Evolutionary conservation across 2,888 invertebrate species (phyloP).

Genomic region (Nomada lathburiana): DNA sequence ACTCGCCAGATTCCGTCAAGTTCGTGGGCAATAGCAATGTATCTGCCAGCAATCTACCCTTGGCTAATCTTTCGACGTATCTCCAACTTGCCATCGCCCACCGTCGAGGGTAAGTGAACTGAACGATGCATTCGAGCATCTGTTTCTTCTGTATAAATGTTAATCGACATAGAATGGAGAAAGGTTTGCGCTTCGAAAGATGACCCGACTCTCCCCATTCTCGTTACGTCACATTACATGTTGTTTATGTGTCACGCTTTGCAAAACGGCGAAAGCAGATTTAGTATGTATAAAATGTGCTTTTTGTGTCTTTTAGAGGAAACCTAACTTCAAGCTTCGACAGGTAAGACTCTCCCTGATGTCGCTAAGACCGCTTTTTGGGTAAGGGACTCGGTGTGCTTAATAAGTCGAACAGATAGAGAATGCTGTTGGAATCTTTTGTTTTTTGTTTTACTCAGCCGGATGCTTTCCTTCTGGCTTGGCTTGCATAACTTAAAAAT

Average conservation of each 20-base stretch:
- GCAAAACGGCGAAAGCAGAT: constrained; percentile 37
- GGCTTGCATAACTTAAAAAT: constrained; percentile 56
- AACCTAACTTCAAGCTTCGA: constrained; percentile 78
- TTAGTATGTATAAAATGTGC: constrained; percentile 61
- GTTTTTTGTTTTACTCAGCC: constrained; percentile 7
- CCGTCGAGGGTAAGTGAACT: constrained; percentile 78
- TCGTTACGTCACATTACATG: constrained; percentile 33
- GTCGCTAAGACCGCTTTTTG: constrained; percentile 48
- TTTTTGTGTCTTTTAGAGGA: constrained; percentile 79
- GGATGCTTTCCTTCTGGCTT: constrained; percentile 48
- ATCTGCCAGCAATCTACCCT: constrained; percentile 60
- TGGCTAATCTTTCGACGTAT: constrained; percentile 75
- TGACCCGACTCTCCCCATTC: not conserved
- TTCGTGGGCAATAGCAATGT: constrained; percentile 59
- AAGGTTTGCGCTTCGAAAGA: too few species aligned
- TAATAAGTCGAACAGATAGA: constrained; percentile 17
- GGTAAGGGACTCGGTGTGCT: constrained; percentile 60
- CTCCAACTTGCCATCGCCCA: constrained; percentile 76
- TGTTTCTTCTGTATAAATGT: not conserved
- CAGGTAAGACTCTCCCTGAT: constrained; percentile 78
- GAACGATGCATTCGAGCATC: not conserved
- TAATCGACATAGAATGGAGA: not conserved
- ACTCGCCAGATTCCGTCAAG: constrained; percentile 61
- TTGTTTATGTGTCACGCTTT: constrained; percentile 62
- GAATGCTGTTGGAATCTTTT: constrained; percentile 29